These are phyloP conservation scores for Leptodactylus fallax DNA, from an alignment of 2,797 vertebrate species.

Conservation along the genomic window DNA sequence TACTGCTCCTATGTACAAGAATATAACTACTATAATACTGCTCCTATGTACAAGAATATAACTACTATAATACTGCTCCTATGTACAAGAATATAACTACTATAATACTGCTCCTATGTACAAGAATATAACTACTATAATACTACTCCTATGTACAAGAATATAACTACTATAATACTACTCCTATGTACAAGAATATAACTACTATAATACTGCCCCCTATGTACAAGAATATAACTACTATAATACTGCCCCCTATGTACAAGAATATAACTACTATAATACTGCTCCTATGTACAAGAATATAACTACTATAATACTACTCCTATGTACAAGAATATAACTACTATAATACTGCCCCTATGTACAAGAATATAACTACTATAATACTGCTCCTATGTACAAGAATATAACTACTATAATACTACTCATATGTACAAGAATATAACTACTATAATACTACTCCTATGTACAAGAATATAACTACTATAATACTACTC, in stretches of 20 bases:
- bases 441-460: background rate
- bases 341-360: conserved; percentile 6
- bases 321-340: background rate
- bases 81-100: background rate
- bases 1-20: background rate
- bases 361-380: background rate
- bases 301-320: conserved; percentile 6
- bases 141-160: background rate
- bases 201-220: background rate
- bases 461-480: background rate
- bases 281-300: background rate
- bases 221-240: conserved; percentile 3
- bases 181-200: background rate
- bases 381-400: background rate
- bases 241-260: background rate
- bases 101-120: background rate
- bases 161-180: background rate
- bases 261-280: conserved; percentile 7
- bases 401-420: conserved; percentile 2
- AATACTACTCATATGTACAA: background rate
- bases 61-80: background rate
- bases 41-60: background rate
- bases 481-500: background rate
- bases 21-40: background rate
- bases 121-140: background rate